Base-by-base conservation (phyloP, 2,888 invertebrate genomes). In the Ganaspis brasiliensis region DNA sequence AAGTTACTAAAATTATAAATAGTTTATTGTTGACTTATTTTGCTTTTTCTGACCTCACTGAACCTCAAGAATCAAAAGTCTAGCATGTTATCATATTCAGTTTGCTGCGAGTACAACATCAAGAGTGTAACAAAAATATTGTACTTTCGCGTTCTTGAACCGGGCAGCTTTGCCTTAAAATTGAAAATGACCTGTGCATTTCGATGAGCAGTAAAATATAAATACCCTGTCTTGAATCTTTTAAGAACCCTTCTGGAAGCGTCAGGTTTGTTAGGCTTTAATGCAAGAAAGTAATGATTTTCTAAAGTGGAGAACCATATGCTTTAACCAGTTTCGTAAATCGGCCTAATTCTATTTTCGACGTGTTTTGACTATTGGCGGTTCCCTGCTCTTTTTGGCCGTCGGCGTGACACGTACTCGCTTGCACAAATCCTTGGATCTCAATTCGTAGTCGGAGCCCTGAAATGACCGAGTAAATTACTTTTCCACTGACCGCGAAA, bases 291-390 rank as follows among this genome's bases (percentile, higher is more conserved):
- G 45, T 45, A 67, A 67, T 67, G 8, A 67, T 67, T 67, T 67
- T 67, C 67, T 45, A 24, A 67, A 67, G 45, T 67, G 45, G 67
- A 67, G 67, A 67, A 45, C 67, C 67, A 9, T n/a, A n/a, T 40
- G 45, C n/a, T 67, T 24, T 24, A n/a, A 67, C 40, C 24, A 67
- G 67, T 67, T 67, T 67, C 67, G 45, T 40, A 67, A 67, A 74
- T 74, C 59, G 45, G 74, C 40, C 67, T 35, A 74, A 74, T 72
- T 79, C 76, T 83, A 81, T 82, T 83, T 83, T 78, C 55, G 77
- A 79, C 79, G 61, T 83, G 83, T 83, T 83, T 83, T 83, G 83
- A 79, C 83, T 79, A 77, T 82, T 73, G 80, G 67, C 57, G 67
- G 40, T 67, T 67, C 40, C 9, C 67, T 24, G 52, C 57, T 56